Percentiles rank a stretch among this genome's conserved stretches.
phyloP scores from a whole-genome alignment of 2,888 invertebrate species.

The Holacanthella duospinosa region DNA sequence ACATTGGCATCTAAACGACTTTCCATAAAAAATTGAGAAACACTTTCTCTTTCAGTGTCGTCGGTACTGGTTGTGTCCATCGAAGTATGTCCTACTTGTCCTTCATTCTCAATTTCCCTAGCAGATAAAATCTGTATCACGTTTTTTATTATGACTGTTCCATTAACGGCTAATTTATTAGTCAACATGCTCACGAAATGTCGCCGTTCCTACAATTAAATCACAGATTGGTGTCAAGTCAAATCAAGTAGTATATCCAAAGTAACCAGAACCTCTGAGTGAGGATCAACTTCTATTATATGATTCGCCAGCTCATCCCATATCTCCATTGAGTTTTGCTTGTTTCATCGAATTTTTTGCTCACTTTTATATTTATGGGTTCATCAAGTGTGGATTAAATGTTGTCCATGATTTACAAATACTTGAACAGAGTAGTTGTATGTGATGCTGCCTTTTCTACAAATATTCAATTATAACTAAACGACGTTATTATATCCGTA shows the following conservation, averaged over 20 bases:
- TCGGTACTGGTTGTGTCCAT: neutral
- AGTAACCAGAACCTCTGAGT: constrained; percentile 8
- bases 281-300: constrained; percentile 26
- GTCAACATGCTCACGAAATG: constrained; percentile 29
- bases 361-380: constrained; percentile 22
- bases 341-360: constrained; percentile 20
- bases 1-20: constrained; percentile 34
- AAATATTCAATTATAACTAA: too few species aligned
- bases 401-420: constrained; percentile 28
- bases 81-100: neutral
- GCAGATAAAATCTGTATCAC: constrained; percentile 14
- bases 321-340: constrained; percentile 15
- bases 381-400: constrained; percentile 30
- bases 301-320: constrained; percentile 24
- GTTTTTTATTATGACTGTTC: constrained; percentile 14
- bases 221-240: neutral
- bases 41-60: neutral
- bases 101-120: constrained; percentile 23
- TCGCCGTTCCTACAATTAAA: constrained; percentile 25
- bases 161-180: constrained; percentile 24
- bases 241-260: constrained; percentile 6
- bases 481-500: too few species aligned
- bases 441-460: too few species aligned
- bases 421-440: constrained; percentile 18
- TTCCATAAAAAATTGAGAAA: constrained; percentile 31